These are phyloP conservation scores for Myiotriccus ornatus DNA, from an alignment of 2,797 vertebrate species.

Conservation along the genomic window DNA sequence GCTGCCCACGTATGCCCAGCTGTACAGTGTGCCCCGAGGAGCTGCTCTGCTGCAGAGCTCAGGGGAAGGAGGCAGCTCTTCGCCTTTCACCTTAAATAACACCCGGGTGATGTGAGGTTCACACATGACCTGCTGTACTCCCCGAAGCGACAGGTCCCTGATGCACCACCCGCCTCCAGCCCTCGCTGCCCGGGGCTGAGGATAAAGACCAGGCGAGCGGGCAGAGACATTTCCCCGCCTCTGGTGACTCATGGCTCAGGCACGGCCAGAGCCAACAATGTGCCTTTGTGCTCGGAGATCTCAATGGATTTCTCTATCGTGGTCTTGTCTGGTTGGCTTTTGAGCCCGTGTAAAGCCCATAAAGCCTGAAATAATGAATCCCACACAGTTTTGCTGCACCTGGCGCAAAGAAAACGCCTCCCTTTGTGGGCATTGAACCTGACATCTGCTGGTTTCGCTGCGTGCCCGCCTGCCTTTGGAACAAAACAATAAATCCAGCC, in stretches of 20 bases:
- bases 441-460: background rate
- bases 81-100: background rate
- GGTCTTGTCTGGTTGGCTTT: constrained; percentile 50
- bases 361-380: constrained; percentile 45
- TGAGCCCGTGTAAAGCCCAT: constrained; percentile 19
- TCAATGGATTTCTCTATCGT: constrained; percentile 44
- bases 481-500: background rate
- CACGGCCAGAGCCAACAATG: constrained; percentile 37
- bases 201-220: background rate
- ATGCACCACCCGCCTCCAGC: background rate
- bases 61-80: background rate
- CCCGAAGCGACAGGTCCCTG: background rate
- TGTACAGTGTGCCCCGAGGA: background rate
- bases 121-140: accelerated
- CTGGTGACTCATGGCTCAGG: constrained; percentile 55
- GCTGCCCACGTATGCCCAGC: background rate
- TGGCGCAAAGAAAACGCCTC: constrained; percentile 18
- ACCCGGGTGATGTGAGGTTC: background rate
- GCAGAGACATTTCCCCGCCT: background rate
- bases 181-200: accelerated
- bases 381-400: constrained; percentile 10
- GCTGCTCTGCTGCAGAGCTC: background rate
- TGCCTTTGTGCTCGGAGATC: constrained; percentile 15
- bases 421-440: background rate
- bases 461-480: background rate